These are phyloP conservation scores for Polylopha cassiicola DNA, from an alignment of 2,888 invertebrate genomes.

Conservation along the genomic window DNA sequence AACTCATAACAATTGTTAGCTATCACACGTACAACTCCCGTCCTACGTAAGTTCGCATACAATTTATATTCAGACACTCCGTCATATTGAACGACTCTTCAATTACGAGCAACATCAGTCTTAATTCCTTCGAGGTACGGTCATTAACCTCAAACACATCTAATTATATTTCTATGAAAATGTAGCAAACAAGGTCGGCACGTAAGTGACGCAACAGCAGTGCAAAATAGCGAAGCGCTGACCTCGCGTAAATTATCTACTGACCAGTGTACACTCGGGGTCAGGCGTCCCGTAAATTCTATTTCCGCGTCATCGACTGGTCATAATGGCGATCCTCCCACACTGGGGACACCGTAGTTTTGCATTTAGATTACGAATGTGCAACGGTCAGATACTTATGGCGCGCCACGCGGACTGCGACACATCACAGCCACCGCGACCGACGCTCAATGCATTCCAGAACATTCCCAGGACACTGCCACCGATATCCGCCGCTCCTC, in stretches of 20 bases:
- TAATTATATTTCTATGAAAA: conserved; percentile 35
- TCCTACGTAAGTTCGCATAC: conserved; percentile 33
- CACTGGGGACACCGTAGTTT: conserved; percentile 32
- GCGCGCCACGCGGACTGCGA: conserved; percentile 51
- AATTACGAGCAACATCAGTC: conserved; percentile 49
- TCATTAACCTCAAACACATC: conserved; percentile 39
- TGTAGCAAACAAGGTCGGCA: conserved; percentile 53
- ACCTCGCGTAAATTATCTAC: conserved; percentile 56
- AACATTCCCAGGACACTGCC: conserved; percentile 44
- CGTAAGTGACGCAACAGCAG: conserved; percentile 51
- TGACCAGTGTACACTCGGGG: conserved; percentile 34
- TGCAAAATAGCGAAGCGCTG: conserved; percentile 42
- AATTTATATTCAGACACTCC: conserved; percentile 55
- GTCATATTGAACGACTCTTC: conserved; percentile 48
- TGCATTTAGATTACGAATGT: conserved; percentile 49
- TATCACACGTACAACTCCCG: conserved; percentile 43
- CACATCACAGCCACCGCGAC: conserved; percentile 38
- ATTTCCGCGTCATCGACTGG: conserved; percentile 60
- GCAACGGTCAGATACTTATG: conserved; percentile 34
- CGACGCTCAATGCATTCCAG: conserved; percentile 37
- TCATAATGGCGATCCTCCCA: conserved; percentile 37
- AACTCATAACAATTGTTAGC: conserved; percentile 59
- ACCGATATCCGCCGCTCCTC: conserved; percentile 24
- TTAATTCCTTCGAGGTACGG: conserved; percentile 56
- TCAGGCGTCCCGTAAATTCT: conserved; percentile 56